These are phyloP conservation scores for Prosopocoilus inquinatus DNA, from an alignment of 2,888 invertebrate genomes.

Conservation along the genomic window DNA sequence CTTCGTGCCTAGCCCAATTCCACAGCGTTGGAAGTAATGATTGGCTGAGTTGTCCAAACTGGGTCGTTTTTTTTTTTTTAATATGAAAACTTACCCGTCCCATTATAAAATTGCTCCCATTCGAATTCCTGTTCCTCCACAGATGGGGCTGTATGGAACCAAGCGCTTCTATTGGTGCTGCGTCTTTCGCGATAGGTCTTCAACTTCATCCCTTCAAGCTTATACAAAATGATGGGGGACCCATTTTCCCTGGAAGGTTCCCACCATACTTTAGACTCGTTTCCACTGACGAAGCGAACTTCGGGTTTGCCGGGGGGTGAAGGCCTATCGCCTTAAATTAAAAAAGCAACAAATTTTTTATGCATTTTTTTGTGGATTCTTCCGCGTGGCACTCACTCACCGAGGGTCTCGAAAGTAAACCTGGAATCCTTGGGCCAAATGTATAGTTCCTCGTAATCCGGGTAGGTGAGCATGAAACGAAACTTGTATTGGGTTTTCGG, in stretches of 20 bases:
- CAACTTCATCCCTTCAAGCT: slow-evolving; percentile 65
- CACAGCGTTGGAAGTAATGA: too few species aligned
- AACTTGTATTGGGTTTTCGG: slow-evolving; percentile 80
- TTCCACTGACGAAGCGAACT: slow-evolving; percentile 70
- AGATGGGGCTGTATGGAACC: slow-evolving; percentile 49
- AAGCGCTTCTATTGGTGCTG: slow-evolving; percentile 44
- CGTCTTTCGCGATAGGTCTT: slow-evolving; percentile 42
- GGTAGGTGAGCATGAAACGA: slow-evolving; percentile 64
- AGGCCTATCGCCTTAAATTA: slow-evolving; percentile 68
- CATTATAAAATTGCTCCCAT: slow-evolving; percentile 72
- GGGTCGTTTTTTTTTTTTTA: background rate
- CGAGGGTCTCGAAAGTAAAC: slow-evolving; percentile 74
- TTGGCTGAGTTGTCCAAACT: too few species aligned
- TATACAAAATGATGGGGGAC: slow-evolving; percentile 69
- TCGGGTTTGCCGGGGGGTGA: slow-evolving; percentile 73
- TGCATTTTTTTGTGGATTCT: slow-evolving; percentile 5
- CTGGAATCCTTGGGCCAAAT: slow-evolving; percentile 71
- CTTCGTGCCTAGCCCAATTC: too few species aligned
- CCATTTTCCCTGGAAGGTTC: slow-evolving; percentile 75
- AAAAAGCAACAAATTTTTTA: background rate
- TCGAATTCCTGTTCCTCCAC: slow-evolving; percentile 59
- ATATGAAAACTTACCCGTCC: slow-evolving; percentile 60
- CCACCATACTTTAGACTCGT: slow-evolving; percentile 80
- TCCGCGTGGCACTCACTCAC: slow-evolving; percentile 55
- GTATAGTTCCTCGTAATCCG: slow-evolving; percentile 58